Evolutionary conservation across 2,888 invertebrate species (phyloP), one percentile per base, ranked within the genome.

Genomic region (Ornithoptera alexandrae): DNA sequence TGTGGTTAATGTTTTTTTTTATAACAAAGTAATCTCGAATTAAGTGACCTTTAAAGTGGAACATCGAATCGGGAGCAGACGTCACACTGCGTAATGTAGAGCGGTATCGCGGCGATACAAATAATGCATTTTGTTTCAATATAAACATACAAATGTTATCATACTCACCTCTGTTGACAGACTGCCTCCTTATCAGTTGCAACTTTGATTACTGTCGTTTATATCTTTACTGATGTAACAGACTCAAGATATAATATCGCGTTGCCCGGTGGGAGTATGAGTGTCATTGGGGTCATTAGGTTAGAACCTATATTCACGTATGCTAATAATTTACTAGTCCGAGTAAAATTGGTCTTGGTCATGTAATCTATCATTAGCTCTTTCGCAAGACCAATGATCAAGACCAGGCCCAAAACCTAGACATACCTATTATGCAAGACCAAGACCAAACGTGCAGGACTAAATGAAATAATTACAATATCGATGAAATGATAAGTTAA

Each of bases 91-190:
- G 62, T 24, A 58, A 53, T 36, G 62, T 57, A 22, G 22, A 30
- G 30, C 5, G 30, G 67, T 53, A 58, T 65, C 65, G 46, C 42
- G 46, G 62, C 68, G 69, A 71, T 62, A 71, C 74, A 74, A 75
- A 75, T 74, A 77, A 67, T 77, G 77, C 81, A 79, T 73, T 79
- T 75, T 70, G 74, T 78, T 78, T 76, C 78, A 78, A 79, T 75
- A 75, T 80, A 80, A 79, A 81, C 76, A 80, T 71, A 74, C 74
- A 74, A 79, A 76, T 79, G 78, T 79, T 85, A 85, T 84, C 82
- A 74, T 58, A 76, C 81, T 81, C 83, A 82, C 79, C 81, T 80
- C 77, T 71, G 78, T 74, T 81, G 80, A 81, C 82, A 79, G 57
- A 22, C 74, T 71, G 72, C 61, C 68, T 39, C 39, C 63, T 79